Conservation (phyloP, 2,113 vertebrate species). For the Callionymus lyra region DNA sequence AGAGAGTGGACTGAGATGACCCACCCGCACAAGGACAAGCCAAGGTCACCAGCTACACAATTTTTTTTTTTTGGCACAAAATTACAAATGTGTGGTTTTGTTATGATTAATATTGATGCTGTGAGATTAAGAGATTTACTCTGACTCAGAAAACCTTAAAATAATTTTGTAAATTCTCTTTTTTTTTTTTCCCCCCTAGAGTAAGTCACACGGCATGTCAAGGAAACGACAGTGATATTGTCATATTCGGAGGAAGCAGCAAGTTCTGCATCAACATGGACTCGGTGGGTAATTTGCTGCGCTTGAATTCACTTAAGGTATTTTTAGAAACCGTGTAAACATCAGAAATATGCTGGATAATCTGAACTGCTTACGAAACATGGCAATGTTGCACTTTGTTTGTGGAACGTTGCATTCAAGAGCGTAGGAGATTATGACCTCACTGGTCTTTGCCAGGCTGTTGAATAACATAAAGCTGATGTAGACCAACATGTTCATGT, state of each 20-base stretch:
- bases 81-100: neutral
- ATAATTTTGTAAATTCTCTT: neutral
- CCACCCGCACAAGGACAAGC: slow-evolving; percentile 77
- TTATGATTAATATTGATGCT: neutral
- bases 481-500: too few species aligned
- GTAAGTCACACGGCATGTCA: slow-evolving; percentile 88
- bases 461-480: too few species aligned
- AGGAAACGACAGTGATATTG: slow-evolving; percentile 80
- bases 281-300: slow-evolving; percentile 64
- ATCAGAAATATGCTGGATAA: too few species aligned
- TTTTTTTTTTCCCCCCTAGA: slow-evolving; percentile 44
- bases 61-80: neutral
- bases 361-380: too few species aligned
- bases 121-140: neutral
- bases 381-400: too few species aligned
- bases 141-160: neutral
- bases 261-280: slow-evolving; percentile 79
- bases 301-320: neutral
- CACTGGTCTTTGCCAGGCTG: too few species aligned
- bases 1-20: slow-evolving; percentile 75
- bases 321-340: too few species aligned
- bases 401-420: too few species aligned
- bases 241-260: slow-evolving; percentile 90
- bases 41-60: slow-evolving; percentile 68
- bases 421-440: too few species aligned